Evolutionary conservation across 1,140 invertebrate genomes (phyloP).

Genomic region (Cherax quadricarinatus): DNA sequence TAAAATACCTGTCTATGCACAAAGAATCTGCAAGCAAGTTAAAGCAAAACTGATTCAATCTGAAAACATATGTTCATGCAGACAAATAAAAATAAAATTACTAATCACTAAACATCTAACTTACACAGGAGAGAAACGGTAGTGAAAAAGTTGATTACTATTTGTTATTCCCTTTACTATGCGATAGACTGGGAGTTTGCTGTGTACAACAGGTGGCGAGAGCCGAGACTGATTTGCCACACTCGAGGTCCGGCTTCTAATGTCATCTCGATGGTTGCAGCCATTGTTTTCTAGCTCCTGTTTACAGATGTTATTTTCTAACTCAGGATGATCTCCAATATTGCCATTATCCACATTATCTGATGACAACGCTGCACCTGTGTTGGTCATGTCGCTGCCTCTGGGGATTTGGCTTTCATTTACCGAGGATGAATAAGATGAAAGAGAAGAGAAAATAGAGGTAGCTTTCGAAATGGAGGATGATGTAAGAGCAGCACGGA

Average conservation of each 20-base stretch:
- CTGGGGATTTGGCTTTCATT: constrained; percentile 34
- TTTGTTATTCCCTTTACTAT: constrained; percentile 69
- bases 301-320: constrained; percentile 58
- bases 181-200: constrained; percentile 58
- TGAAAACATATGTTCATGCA: constrained; percentile 1
- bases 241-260: constrained; percentile 30
- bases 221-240: constrained; percentile 21
- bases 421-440: constrained; percentile 18
- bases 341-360: constrained; percentile 58
- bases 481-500: constrained; percentile 19
- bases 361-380: constrained; percentile 30
- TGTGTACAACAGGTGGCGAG: constrained; percentile 42
- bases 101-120: constrained; percentile 70
- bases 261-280: constrained; percentile 32
- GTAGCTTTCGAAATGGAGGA: constrained; percentile 26
- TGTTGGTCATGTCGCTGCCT: constrained; percentile 16
- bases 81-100: constrained; percentile 43
- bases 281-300: constrained; percentile 35
- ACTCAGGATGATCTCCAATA: constrained; percentile 48
- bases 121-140: constrained; percentile 72
- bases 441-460: constrained; percentile 28
- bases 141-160: constrained; percentile 72
- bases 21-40: background rate
- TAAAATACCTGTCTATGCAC: background rate
- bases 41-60: background rate